Percentiles rank a stretch among this genome's conserved stretches.
phyloP scores from a whole-genome alignment of 2,888 invertebrate genomes.

The Drosophila nigritarsus region DNA sequence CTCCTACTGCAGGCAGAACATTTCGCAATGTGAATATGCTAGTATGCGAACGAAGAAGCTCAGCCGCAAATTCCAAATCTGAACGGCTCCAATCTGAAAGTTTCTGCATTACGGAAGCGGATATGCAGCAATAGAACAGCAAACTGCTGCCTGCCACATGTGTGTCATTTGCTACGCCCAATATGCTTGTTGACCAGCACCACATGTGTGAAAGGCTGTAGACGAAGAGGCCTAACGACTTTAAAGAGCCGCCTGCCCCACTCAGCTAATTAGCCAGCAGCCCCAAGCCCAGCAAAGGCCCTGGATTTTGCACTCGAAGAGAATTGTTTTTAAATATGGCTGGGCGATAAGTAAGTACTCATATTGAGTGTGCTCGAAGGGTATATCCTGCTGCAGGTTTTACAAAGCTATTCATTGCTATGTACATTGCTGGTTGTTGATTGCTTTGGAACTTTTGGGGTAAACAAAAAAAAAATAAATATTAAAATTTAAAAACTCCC shows the following conservation, averaged over 20 bases:
- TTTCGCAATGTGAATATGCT: constrained; percentile 20
- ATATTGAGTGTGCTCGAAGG: background rate
- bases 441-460: background rate
- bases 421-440: background rate
- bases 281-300: background rate
- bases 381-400: background rate
- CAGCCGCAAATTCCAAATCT: constrained; percentile 4
- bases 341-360: background rate
- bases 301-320: background rate
- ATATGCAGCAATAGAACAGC: constrained; percentile 21
- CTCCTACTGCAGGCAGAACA: constrained; percentile 14
- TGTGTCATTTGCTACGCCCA: constrained; percentile 8
- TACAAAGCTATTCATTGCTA: background rate
- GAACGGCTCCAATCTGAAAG: constrained; percentile 24
- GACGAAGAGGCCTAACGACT: constrained; percentile 14
- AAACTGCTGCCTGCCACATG: constrained; percentile 6
- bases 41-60: constrained; percentile 27
- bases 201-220: constrained; percentile 34
- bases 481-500: background rate
- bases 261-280: constrained; percentile 5
- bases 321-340: background rate
- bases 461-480: background rate
- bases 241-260: background rate
- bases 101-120: constrained; percentile 55
- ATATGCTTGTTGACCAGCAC: constrained; percentile 38